Base-by-base conservation (phyloP, 2,113 vertebrate genomes). In the Gadus macrocephalus region DNA sequence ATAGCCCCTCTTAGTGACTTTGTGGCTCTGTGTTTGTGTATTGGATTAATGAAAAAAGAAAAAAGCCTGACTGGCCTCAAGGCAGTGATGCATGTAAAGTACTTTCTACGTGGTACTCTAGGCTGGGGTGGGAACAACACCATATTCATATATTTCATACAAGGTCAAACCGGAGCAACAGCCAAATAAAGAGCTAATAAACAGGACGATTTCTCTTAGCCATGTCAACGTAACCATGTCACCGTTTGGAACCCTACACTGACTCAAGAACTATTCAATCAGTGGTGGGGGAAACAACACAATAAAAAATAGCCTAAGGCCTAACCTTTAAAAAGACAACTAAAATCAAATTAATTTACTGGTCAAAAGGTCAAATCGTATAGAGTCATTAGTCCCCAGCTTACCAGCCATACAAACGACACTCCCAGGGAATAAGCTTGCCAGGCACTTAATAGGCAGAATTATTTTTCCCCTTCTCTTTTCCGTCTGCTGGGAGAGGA, bases 271-370 rank as follows among this genome's bases (percentile, higher is more conserved):
- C 72, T 78, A 58, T 76, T 85, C 89, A 78, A 86, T 86, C 84
- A 87, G 78, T 86, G 88, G 62, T 14, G 75, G 78, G 75, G 64
- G 76, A 88, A 89, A 91, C 78, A 85, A 88, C 86, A 75, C 88
- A 85, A 90, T 86, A 79, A 82, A 80, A 71, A 84, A 78, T 60
- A 31, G 83, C 85, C 74, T 76, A 67, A 22, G 84, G 85, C 78
- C 81, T 82, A 88, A 89, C 87, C 90, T 91, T 89, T 90, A 80
- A 49, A 90, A 91, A 90, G 84, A 89, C 86, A 83, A 84, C 82
- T 78, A 64, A 86, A 87, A 89, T 87, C 76, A 84, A 88, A 82
- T 85, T 88, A 90, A 92, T 91, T 84, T 85, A 83, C 77, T 62
- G 80, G 90, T 87, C 90, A 93, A 90, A 89, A 87, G 87, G 89